Conservation (phyloP, 1,140 invertebrate species). For the Euwallacea fornicatus region DNA sequence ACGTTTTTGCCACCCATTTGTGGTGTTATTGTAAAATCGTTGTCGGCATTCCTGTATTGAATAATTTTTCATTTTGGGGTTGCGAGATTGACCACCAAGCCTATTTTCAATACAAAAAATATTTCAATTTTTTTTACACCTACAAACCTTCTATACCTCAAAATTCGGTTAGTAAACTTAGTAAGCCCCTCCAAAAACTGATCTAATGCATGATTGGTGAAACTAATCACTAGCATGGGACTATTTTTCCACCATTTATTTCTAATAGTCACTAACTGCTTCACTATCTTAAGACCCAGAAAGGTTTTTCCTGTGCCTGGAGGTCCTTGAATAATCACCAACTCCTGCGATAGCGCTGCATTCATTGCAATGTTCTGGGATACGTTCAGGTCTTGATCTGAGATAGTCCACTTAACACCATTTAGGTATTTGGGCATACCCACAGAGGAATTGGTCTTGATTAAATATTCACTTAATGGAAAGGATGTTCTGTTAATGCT, state of each 20-base stretch:
- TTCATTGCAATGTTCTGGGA: constrained; percentile 62
- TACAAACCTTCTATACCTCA: constrained; percentile 53
- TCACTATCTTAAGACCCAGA: constrained; percentile 68
- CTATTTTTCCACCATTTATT: constrained; percentile 37
- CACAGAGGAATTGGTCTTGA: constrained; percentile 50
- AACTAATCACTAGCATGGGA: constrained; percentile 79
- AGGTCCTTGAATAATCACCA: constrained; percentile 77
- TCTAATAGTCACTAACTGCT: constrained; percentile 60
- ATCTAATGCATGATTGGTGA: constrained; percentile 86
- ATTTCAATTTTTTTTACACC: neutral
- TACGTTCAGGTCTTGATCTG: constrained; percentile 54
- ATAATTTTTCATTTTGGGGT: constrained; percentile 42
- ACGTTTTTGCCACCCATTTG: neutral
- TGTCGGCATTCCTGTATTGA: constrained; percentile 2
- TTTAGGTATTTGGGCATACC: constrained; percentile 40
- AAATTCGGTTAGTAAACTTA: constrained; percentile 59
- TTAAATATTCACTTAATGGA: constrained; percentile 62
- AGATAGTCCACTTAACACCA: neutral
- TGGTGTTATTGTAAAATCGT: neutral
- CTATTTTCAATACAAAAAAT: neutral
- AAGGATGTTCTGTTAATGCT: constrained; percentile 57
- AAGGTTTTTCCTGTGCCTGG: constrained; percentile 82
- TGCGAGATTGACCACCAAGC: constrained; percentile 71
- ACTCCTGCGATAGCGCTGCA: constrained; percentile 62
- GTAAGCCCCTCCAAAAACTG: constrained; percentile 78